These are phyloP conservation scores for Pseudomyrmex cubaensis DNA, from an alignment of 1,140 invertebrate species.

Conservation along the genomic window DNA sequence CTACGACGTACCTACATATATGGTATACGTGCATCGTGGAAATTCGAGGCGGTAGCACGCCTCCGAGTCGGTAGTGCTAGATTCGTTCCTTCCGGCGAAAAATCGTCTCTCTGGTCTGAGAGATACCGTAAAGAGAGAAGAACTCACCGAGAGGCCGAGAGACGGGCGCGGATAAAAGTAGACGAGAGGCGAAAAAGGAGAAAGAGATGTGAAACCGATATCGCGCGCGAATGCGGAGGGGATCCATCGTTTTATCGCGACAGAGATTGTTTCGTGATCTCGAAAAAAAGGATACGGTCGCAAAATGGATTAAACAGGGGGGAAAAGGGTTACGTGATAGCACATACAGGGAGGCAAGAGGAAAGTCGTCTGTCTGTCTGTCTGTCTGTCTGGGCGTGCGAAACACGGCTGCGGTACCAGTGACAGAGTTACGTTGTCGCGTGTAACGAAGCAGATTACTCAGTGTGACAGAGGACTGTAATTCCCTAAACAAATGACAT, in stretches of 20 bases:
- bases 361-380: too few relatives aligned
- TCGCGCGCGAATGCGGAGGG: neutral
- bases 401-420: conserved; percentile 68
- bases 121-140: conserved; percentile 47
- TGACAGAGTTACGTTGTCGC: conserved; percentile 83
- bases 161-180: conserved; percentile 14
- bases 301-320: conserved; percentile 66
- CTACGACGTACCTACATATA: too few relatives aligned
- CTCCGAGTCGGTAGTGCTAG: conserved; percentile 24
- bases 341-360: neutral
- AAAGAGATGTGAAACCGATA: conserved; percentile 42
- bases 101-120: conserved; percentile 53
- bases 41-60: conserved; percentile 34
- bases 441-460: conserved; percentile 84
- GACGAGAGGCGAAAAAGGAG: neutral
- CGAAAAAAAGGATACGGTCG: conserved; percentile 34
- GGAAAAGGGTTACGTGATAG: neutral
- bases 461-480: conserved; percentile 82
- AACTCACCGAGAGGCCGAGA: neutral
- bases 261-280: conserved; percentile 56
- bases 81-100: conserved; percentile 62
- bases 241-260: conserved; percentile 52
- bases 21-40: conserved; percentile 14
- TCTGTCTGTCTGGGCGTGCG: neutral
- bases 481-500: conserved; percentile 83